phyloP scores from a whole-genome alignment of 2,888 invertebrate species.

The Tachina lurida region DNA sequence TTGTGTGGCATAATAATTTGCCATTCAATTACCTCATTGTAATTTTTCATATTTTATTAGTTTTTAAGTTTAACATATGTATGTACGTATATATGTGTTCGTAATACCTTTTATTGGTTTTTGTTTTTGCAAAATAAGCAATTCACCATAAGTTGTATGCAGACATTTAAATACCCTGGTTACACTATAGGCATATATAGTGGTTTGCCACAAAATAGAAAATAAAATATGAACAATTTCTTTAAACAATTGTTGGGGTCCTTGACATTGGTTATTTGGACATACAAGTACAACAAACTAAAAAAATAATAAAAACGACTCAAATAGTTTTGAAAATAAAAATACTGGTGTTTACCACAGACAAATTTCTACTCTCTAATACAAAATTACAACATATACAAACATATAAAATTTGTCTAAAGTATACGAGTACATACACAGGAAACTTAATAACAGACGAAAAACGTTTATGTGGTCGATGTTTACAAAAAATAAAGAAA shows the following conservation, averaged over 20 bases:
- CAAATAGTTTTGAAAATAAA: conserved; percentile 26
- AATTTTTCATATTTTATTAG: conserved; percentile 33
- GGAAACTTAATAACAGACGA: conserved; percentile 6
- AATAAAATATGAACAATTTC: conserved; percentile 16
- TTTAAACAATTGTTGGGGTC: conserved; percentile 60
- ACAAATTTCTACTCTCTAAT: background rate
- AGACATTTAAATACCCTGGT: conserved; percentile 1
- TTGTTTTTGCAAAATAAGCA: conserved; percentile 11
- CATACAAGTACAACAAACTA: conserved; percentile 16
- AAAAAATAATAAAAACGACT: conserved; percentile 9
- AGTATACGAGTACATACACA: background rate
- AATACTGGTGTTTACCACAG: background rate
- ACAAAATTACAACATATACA: background rate
- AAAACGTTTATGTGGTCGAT: conserved; percentile 13
- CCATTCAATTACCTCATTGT: conserved; percentile 1
- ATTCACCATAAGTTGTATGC: conserved; percentile 30
- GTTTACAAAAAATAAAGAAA: conserved; percentile 8
- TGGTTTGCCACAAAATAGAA: conserved; percentile 20
- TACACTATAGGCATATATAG: conserved; percentile 4
- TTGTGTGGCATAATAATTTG: conserved; percentile 2
- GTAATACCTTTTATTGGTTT: background rate
- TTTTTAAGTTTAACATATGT: conserved; percentile 17
- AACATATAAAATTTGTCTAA: background rate
- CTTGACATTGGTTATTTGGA: conserved; percentile 56
- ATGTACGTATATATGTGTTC: background rate